Percentiles rank a stretch among this genome's conserved stretches.
Conservation (phyloP, 1,140 invertebrate species). For the Atta texana region DNA sequence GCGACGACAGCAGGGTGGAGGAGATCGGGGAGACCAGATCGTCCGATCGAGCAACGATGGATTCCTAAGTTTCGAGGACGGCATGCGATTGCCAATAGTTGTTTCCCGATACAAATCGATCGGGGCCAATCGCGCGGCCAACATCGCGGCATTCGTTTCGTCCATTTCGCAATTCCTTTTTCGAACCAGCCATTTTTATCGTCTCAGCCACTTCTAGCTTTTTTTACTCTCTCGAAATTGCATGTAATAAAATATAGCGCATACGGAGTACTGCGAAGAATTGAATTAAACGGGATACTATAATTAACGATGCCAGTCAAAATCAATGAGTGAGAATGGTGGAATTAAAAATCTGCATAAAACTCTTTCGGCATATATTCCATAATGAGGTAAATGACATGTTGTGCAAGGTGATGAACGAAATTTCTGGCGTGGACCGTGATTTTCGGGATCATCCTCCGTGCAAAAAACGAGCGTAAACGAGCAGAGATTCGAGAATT, state of each 20-base stretch:
- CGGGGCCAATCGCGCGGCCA: slow-evolving; percentile 77
- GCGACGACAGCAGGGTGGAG: slow-evolving; percentile 23
- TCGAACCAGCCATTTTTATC: slow-evolving; percentile 73
- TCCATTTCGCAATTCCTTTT: slow-evolving; percentile 74
- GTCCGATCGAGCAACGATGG: slow-evolving; percentile 73
- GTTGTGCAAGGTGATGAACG: slow-evolving; percentile 67
- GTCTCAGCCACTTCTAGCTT: slow-evolving; percentile 53
- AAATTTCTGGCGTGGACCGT: slow-evolving; percentile 54
- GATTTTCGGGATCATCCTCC: slow-evolving; percentile 61
- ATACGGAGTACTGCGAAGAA: background rate
- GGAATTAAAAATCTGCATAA: slow-evolving; percentile 49
- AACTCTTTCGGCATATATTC: slow-evolving; percentile 15
- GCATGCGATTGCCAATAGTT: slow-evolving; percentile 78
- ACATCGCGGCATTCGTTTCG: slow-evolving; percentile 68
- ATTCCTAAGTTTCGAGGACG: slow-evolving; percentile 79
- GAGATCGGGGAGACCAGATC: slow-evolving; percentile 22
- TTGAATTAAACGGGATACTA: slow-evolving; percentile 53
- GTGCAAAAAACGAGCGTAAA: slow-evolving; percentile 74
- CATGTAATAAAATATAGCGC: background rate
- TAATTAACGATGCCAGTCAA: slow-evolving; percentile 37
- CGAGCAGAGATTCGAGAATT: slow-evolving; percentile 61
- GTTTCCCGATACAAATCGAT: slow-evolving; percentile 79
- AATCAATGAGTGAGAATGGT: slow-evolving; percentile 2
- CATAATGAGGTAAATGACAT: slow-evolving; percentile 59
- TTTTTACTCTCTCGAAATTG: background rate